Conservation (phyloP, 2,113 vertebrate species). For the Lepisosteus oculatus region DNA sequence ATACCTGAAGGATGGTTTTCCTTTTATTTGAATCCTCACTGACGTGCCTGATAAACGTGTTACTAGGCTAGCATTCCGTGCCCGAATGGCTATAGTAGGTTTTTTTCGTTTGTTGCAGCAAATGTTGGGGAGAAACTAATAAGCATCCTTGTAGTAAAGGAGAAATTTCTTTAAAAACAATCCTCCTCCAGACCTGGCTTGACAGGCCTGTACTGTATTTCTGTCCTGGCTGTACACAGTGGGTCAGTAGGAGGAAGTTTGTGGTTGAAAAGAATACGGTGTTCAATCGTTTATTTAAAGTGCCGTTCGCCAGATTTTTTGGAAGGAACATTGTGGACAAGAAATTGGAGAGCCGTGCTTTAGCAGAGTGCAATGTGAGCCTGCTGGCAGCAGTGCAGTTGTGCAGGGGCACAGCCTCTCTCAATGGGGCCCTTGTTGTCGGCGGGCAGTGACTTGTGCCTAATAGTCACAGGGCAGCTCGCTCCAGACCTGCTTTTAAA, state of each 20-base stretch:
- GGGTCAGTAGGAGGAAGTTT: not conserved
- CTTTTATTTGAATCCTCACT: conserved; percentile 5
- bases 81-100: conserved; percentile 37
- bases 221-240: not conserved
- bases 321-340: too few species aligned
- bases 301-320: not conserved
- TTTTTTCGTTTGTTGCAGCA: conserved; percentile 28
- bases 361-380: not conserved
- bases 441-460: conserved; percentile 3
- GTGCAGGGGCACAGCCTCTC: conserved; percentile 27
- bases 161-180: conserved; percentile 27
- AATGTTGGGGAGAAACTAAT: conserved; percentile 38
- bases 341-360: too few species aligned
- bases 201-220: not conserved
- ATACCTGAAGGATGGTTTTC: conserved; percentile 15
- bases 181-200: not conserved
- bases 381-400: conserved; percentile 23
- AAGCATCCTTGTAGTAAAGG: too few species aligned
- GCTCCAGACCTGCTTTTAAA: not conserved
- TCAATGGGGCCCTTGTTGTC: conserved; percentile 34
- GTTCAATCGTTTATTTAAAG: not conserved
- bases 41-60: conserved; percentile 33
- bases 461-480: conserved; percentile 21
- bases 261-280: not conserved
- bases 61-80: conserved; percentile 23